These are phyloP conservation scores for Cantharis flavilabris DNA, from an alignment of 2,888 invertebrate genomes.

Conservation along the genomic window DNA sequence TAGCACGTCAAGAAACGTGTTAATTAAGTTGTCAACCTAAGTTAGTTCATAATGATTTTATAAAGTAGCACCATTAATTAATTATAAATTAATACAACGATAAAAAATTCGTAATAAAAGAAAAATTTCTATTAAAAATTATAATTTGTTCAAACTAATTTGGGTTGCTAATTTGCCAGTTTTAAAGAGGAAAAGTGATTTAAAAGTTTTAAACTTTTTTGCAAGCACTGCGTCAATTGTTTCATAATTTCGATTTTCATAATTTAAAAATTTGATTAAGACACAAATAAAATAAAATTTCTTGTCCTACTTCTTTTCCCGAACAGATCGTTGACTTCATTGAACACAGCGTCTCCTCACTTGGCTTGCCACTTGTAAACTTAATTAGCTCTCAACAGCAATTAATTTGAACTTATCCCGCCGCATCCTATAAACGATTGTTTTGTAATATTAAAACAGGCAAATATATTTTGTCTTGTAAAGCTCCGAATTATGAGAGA, in stretches of 20 bases:
- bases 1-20: not conserved
- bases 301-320: constrained; percentile 17
- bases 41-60: not conserved
- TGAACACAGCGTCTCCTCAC: constrained; percentile 29
- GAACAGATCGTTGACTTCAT: constrained; percentile 39
- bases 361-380: constrained; percentile 41
- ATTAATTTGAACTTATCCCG: constrained; percentile 39
- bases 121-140: not conserved
- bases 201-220: not conserved
- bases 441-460: not conserved
- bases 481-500: not conserved
- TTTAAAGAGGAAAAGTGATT: not conserved
- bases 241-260: not conserved
- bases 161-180: not conserved
- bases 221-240: not conserved
- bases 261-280: not conserved
- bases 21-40: constrained; percentile 3
- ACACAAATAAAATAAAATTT: constrained; percentile 6
- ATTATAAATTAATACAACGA: not conserved
- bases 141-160: not conserved
- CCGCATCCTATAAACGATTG: not conserved
- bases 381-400: constrained; percentile 43
- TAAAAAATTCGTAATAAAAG: not conserved
- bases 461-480: not conserved
- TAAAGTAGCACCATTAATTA: not conserved